Conservation (phyloP, 2,888 invertebrate genomes). For the Brenthis daphne region DNA sequence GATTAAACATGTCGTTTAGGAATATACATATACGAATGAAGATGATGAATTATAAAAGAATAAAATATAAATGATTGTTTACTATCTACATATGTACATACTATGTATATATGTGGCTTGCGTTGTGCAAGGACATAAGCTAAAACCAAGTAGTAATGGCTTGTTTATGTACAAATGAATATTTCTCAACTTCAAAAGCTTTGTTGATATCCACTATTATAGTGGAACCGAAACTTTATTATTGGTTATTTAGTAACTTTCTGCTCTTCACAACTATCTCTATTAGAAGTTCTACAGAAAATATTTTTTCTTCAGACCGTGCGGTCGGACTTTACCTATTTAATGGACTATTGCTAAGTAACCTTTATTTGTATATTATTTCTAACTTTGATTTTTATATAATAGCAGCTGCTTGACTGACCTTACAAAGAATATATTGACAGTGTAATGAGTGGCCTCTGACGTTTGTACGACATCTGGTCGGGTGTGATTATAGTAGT, state of each 20-base stretch:
- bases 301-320: background rate
- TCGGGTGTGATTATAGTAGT: conserved; percentile 75
- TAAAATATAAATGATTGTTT: too few species aligned
- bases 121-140: background rate
- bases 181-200: conserved; percentile 20
- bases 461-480: conserved; percentile 58
- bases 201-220: conserved; percentile 23
- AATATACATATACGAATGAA: too few species aligned
- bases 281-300: background rate
- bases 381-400: background rate
- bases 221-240: conserved; percentile 20
- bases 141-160: background rate
- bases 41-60: background rate
- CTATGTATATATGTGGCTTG: background rate
- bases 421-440: conserved; percentile 90
- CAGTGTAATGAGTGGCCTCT: conserved; percentile 62
- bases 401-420: conserved; percentile 65
- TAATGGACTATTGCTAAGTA: background rate
- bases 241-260: conserved; percentile 24
- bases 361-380: background rate
- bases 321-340: background rate
- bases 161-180: conserved; percentile 18
- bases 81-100: background rate
- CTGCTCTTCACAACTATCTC: conserved; percentile 13
- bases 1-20: conserved; percentile 7